Base-by-base conservation (phyloP, 2,113 vertebrate species). In the Dermatemys mawii region DNA sequence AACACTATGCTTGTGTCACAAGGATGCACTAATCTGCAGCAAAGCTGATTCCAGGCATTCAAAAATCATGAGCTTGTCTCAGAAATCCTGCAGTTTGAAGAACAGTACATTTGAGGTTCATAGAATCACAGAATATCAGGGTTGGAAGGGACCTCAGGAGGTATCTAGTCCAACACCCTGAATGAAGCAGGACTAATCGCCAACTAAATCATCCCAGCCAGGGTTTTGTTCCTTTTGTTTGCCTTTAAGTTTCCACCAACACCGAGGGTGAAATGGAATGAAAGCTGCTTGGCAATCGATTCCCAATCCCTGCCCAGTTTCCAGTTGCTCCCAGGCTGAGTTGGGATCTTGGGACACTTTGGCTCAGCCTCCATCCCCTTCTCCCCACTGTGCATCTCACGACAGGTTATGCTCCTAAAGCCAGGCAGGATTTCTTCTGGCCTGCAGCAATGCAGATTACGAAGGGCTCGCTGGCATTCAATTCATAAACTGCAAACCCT, bases 11-110 rank as follows among this genome's bases (percentile, higher is more conserved):
- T 63, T 5, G 73, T 11, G n/a, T 41, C 22, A 41, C 11, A 21
- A 22, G 35, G 32, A 21, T 5, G 9, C 22, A 38, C 8, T n/a
- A 4, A n/a, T 41, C 44, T 32, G 26, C 32, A 78, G 35, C 6
- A 7, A 5, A 0, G 21, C 84, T 80, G 51, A 84, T 38, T 41
- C 26, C 81, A 27, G 86, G 75, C 0, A 0, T 26, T 46, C 2
- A 1, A n/a, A 49, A 90, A 80, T 94, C 0, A 2, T 0, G 0
- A 29, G 7, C n/a, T 55, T 83, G 51, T 13, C 49, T 90, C 60
- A 80, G 90, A 70, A 70, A 70, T 21, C n/a, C 35, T 6, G 2
- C 7, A 21, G 17, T n/a, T 19, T 67, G n/a, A 17, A 38, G n/a
- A 60, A 38, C 8, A 70, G n/a, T 38, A 38, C 16, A 21, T 22